phyloP scores from a whole-genome alignment of 2,888 invertebrate species.

The Dicyrtoma fusca region DNA sequence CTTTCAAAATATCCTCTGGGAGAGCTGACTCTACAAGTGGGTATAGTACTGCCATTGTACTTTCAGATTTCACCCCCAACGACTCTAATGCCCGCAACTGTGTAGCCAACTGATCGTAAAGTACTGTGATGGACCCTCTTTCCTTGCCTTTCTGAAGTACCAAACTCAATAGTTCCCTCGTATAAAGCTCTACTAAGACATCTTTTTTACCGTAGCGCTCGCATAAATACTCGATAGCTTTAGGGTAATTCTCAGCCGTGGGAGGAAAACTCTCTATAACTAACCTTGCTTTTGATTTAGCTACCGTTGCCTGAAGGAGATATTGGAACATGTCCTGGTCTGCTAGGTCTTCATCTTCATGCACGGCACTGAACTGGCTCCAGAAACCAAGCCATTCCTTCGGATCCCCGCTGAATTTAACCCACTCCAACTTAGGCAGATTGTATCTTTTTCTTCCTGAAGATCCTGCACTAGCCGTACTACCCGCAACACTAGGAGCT shows the following conservation, averaged over 20 bases:
- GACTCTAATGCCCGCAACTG: neutral
- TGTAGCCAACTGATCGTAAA: neutral
- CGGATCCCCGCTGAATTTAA: no score
- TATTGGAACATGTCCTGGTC: neutral
- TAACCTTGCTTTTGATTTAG: neutral
- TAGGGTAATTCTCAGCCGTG: slow-evolving; percentile 10
- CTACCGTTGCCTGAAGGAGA: neutral
- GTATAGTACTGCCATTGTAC: neutral
- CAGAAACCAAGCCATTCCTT: neutral
- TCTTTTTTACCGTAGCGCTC: neutral
- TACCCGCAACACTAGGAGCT: no score
- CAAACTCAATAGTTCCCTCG: neutral
- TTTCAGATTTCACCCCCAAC: neutral
- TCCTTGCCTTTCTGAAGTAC: neutral
- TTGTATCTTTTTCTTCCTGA: no score
- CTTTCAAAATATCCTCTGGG: no score
- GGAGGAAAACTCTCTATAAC: no score
- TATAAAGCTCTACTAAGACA: no score
- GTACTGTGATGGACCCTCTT: neutral
- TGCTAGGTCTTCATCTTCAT: neutral
- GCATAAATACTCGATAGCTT: neutral
- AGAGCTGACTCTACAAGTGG: neutral
- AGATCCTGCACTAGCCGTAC: no score
- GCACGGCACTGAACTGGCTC: neutral
- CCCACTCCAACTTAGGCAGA: no score